These are phyloP conservation scores for Pardosa pseudoannulata DNA, from an alignment of 2,888 invertebrate genomes.

Conservation along the genomic window DNA sequence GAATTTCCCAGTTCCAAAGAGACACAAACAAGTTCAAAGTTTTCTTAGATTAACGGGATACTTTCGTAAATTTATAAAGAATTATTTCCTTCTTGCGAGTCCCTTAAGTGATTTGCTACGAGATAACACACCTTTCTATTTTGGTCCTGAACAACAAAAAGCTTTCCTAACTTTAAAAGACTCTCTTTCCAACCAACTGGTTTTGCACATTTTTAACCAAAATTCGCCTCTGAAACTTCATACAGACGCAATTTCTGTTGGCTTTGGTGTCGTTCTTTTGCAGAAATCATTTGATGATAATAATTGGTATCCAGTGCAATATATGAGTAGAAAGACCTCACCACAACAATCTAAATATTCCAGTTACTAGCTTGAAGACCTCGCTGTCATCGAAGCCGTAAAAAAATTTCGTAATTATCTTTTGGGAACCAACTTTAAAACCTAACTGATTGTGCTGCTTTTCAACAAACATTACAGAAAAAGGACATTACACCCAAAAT, in stretches of 20 bases:
- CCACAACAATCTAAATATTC: constrained; percentile 11
- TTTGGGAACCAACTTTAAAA: constrained; percentile 17
- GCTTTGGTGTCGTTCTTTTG: constrained; percentile 20
- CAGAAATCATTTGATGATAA: constrained; percentile 19
- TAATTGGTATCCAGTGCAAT: constrained; percentile 18
- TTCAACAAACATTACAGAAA: neutral
- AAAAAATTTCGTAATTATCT: constrained; percentile 26
- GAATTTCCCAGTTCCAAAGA: neutral
- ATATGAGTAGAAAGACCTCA: neutral
- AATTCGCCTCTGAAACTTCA: neutral
- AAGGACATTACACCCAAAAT: neutral
- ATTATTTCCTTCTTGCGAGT: constrained; percentile 10
- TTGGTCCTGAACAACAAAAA: neutral
- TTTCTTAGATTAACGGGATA: constrained; percentile 20
- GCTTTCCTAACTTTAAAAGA: constrained; percentile 21
- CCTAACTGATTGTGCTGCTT: constrained; percentile 13
- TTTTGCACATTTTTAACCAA: neutral
- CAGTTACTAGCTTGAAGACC: constrained; percentile 22
- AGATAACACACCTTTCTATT: neutral
- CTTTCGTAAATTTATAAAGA: constrained; percentile 34
- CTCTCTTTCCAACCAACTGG: constrained; percentile 2
- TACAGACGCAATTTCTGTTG: neutral
- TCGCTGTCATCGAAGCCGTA: constrained; percentile 25
- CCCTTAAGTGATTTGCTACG: constrained; percentile 34
- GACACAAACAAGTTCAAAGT: constrained; percentile 5